phyloP scores from a whole-genome alignment of 2,113 vertebrate genomes.

The Acrocephalus arundinaceus region DNA sequence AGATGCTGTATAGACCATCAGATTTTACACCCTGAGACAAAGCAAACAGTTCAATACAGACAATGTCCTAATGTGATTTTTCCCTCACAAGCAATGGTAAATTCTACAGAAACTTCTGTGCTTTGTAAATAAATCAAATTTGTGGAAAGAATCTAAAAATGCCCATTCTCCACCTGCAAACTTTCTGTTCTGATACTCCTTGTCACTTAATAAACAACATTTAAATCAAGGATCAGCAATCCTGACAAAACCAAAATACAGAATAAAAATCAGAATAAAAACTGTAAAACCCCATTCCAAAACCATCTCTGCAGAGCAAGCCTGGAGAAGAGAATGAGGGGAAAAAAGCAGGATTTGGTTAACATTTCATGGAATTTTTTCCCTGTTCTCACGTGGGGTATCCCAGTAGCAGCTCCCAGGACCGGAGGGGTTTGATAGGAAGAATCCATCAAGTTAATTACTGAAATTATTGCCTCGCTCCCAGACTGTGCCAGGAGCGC shows the following conservation, averaged over 20 bases:
- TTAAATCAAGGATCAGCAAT: neutral
- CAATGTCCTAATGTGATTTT: neutral
- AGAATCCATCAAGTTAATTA: neutral
- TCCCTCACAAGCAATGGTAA: neutral
- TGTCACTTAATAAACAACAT: neutral
- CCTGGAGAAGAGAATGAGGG: fast-evolving
- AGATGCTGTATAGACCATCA: fast-evolving
- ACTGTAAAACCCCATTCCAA: neutral
- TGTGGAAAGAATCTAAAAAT: neutral
- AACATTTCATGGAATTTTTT: neutral
- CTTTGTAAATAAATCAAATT: neutral
- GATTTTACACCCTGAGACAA: neutral
- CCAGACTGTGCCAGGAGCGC: fast-evolving
- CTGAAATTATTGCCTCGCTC: neutral
- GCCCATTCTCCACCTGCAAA: neutral
- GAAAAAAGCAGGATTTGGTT: neutral
- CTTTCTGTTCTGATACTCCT: neutral
- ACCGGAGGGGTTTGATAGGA: neutral
- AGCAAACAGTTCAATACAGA: neutral
- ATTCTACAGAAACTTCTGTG: neutral
- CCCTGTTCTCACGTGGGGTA: neutral
- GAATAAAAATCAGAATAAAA: neutral
- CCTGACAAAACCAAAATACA: neutral
- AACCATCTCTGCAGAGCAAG: neutral
- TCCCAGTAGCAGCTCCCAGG: neutral